Evolutionary conservation across 2,797 vertebrate genomes (phyloP).

Genomic region (Notamacropus eugenii): DNA sequence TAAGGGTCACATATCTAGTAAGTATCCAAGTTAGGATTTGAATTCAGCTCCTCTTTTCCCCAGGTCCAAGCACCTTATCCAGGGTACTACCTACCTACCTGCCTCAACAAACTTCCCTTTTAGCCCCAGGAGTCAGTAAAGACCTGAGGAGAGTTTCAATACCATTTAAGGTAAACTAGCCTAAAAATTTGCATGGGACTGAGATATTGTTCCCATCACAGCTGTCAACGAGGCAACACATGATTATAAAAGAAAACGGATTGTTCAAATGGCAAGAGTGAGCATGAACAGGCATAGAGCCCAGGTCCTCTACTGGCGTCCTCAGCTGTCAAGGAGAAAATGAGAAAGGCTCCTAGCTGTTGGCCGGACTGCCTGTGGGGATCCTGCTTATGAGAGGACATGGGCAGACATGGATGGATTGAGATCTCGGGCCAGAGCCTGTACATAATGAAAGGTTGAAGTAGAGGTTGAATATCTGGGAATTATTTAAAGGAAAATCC

Average conservation of each 20-base stretch:
- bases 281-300: neutral
- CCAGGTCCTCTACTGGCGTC: neutral
- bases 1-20: fast-evolving
- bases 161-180: neutral
- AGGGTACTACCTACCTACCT: too few species aligned
- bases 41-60: too few species aligned
- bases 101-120: neutral
- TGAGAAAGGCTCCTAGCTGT: neutral
- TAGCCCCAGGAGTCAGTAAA: neutral
- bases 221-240: neutral
- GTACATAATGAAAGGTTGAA: neutral
- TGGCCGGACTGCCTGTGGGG: neutral
- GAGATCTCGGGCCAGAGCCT: neutral
- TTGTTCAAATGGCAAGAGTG: neutral
- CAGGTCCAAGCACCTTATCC: too few species aligned
- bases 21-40: neutral
- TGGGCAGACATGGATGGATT: neutral
- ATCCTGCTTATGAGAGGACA: neutral
- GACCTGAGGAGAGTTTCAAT: neutral
- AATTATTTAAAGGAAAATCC: neutral
- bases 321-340: neutral
- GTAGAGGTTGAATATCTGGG: neutral
- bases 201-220: neutral
- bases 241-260: neutral
- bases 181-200: neutral